phyloP scores from a whole-genome alignment of 2,888 invertebrate species.

The Callosobruchus maculatus region DNA sequence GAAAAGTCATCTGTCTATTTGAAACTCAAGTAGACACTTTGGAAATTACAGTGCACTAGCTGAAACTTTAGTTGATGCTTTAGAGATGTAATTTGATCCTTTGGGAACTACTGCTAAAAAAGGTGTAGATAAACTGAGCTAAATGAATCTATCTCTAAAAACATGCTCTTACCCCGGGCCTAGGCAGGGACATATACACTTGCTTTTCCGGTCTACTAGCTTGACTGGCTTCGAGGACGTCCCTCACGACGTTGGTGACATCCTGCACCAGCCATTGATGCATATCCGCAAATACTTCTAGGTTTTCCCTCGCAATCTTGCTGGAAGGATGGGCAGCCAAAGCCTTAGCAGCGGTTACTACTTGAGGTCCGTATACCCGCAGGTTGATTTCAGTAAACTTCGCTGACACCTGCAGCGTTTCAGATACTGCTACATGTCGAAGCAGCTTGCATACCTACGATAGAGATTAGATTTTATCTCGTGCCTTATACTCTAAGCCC shows the following conservation, averaged over 20 bases:
- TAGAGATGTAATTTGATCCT: too few relatives aligned
- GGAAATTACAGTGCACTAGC: too few relatives aligned
- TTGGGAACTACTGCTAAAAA: too few relatives aligned
- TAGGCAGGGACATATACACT: constrained; percentile 89
- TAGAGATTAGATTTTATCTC: constrained; percentile 21
- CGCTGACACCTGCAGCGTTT: constrained; percentile 91
- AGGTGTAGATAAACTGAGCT: too few relatives aligned
- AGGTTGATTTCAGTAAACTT: constrained; percentile 95
- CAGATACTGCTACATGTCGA: constrained; percentile 91
- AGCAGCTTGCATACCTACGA: constrained; percentile 95
- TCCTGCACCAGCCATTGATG: constrained; percentile 93
- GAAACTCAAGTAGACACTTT: too few relatives aligned
- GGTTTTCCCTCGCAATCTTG: constrained; percentile 94
- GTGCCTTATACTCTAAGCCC: too few relatives aligned
- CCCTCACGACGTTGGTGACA: constrained; percentile 85
- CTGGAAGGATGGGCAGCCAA: constrained; percentile 88
- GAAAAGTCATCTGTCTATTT: too few relatives aligned
- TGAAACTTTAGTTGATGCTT: too few relatives aligned
- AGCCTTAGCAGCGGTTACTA: constrained; percentile 87
- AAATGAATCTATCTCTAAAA: too few relatives aligned
- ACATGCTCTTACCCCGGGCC: constrained; percentile 78
- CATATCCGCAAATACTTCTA: constrained; percentile 93
- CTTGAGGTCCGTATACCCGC: constrained; percentile 91
- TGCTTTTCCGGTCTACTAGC: constrained; percentile 62
- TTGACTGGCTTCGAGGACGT: constrained; percentile 78